These are phyloP conservation scores for Psilanteris sp. DNA, from an alignment of 1,140 invertebrate species.

Conservation along the genomic window DNA sequence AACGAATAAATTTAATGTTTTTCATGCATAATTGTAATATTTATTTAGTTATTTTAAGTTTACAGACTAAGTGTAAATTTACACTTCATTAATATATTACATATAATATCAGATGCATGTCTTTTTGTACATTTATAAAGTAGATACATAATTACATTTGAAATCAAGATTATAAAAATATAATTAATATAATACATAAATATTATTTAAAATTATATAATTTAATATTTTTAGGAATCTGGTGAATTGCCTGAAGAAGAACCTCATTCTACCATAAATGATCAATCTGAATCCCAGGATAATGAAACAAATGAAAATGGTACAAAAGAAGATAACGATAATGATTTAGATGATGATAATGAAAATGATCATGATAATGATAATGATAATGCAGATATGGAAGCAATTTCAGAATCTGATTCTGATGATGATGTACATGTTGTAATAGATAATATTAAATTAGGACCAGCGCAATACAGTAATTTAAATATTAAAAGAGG, in stretches of 20 bases:
- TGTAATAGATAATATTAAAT: constrained; percentile 91
- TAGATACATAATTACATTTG: no score
- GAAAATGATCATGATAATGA: constrained; percentile 82
- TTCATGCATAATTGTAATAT: no score
- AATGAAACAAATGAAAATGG: constrained; percentile 81
- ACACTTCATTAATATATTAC: no score
- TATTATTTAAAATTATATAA: neutral
- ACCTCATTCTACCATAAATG: constrained; percentile 49
- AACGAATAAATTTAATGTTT: no score
- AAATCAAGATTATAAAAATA: no score
- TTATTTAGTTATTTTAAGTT: no score
- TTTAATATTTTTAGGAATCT: constrained; percentile 30
- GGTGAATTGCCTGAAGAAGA: constrained; percentile 37
- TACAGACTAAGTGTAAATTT: no score
- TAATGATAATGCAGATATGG: constrained; percentile 83
- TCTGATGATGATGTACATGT: constrained; percentile 92
- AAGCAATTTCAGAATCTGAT: constrained; percentile 86
- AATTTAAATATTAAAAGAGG: constrained; percentile 84
- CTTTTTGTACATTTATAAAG: no score
- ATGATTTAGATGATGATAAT: constrained; percentile 83
- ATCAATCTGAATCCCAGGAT: constrained; percentile 73
- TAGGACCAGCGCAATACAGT: constrained; percentile 83
- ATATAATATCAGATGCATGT: no score
- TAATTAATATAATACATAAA: no score
- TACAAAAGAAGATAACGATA: constrained; percentile 81